phyloP scores from a whole-genome alignment of 2,113 vertebrate genomes.

The Carassius gibelio region DNA sequence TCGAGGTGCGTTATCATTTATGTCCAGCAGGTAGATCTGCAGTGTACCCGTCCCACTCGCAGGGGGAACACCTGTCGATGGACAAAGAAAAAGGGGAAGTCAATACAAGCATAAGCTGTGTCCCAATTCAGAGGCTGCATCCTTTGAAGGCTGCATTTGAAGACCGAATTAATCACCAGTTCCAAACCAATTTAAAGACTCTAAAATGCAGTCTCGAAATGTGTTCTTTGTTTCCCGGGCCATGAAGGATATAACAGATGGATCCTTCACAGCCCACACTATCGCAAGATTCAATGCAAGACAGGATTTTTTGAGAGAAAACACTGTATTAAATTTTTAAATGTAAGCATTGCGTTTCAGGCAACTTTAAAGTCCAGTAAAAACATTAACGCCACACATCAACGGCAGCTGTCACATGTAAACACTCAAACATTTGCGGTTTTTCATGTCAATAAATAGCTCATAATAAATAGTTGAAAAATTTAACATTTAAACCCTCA shows the following conservation, averaged over 20 bases:
- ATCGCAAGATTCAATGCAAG: not conserved
- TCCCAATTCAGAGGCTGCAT: not conserved
- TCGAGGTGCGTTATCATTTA: slow-evolving; percentile 93
- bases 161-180: not conserved
- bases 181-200: not conserved
- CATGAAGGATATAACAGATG: not conserved
- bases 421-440: no score
- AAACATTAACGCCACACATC: no score
- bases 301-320: not conserved
- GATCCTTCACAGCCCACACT: not conserved
- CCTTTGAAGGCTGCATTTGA: not conserved
- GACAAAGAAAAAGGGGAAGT: not conserved
- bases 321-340: not conserved
- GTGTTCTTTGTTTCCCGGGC: not conserved
- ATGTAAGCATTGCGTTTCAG: not conserved
- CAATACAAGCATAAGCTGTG: not conserved
- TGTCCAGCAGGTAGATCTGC: slow-evolving; percentile 91
- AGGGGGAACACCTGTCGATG: slow-evolving; percentile 81
- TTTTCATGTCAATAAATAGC: no score
- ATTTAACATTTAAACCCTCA: not conserved
- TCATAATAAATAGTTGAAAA: no score
- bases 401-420: no score
- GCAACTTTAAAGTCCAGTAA: no score
- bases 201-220: not conserved
- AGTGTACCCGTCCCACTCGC: slow-evolving; percentile 94